Evolutionary conservation across 2,888 invertebrate genomes (phyloP), one percentile per base, ranked within the genome.

Genomic region (Polyommatus iphigenia): DNA sequence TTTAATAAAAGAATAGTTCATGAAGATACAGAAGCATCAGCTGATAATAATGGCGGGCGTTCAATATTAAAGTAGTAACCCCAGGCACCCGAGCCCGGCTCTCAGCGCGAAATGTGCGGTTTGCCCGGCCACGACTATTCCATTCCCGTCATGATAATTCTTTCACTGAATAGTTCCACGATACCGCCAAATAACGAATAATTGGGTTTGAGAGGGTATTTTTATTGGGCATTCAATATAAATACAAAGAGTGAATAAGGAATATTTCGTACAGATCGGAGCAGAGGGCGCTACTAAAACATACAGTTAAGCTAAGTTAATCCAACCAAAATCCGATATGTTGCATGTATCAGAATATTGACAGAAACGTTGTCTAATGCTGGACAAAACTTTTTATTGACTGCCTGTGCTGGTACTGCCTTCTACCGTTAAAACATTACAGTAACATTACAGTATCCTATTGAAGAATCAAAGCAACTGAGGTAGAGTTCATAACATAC

Each of bases 81-180:
- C 54, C 24, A 46, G 46, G 24, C 20, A 18, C 75, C 50, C 20
- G 73, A 73, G 67, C 67, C 24, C 13, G 54, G 54, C 50, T 54
- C 46, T 75, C 50, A 18, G 20, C n/a, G 46, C 54, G 75, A 54
- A 75, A 75, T 75, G 50, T 75, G 75, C 50, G 75, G 75, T 75
- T 29, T 54, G 24, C 50, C 75, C 54, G 54, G 18, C 54, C 54
- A 54, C 54, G 75, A 75, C 75, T 75, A 75, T 75, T 54, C 75
- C 54, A 75, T 75, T 75, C 18, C 29, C 75, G 75, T 41, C 46
- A 54, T 24, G 73, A 73, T 75, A 50, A 75, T 75, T 75, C 54
- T 75, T 75, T 75, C 24, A 29, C 18, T 24, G 75, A 20, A 50
- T 67, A 29, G 29, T 67, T 29, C 67, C 67, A 32, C 67, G 75